Conservation (phyloP, 2,113 vertebrate species). For the Dolichallabes microphthalmus region DNA sequence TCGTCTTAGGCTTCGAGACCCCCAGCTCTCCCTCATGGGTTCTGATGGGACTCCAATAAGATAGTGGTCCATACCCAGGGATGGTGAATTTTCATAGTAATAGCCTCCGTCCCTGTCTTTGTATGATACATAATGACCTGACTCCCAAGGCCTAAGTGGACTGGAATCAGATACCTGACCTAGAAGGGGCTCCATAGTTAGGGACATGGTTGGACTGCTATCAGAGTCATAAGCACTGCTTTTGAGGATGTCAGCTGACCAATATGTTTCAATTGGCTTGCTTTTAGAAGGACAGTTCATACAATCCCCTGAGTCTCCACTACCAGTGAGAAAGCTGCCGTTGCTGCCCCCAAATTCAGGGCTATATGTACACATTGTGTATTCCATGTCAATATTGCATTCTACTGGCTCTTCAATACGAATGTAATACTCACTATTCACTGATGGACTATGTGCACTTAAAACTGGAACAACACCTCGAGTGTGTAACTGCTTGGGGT, state of each 20-base stretch:
- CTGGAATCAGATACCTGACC: conserved; percentile 66
- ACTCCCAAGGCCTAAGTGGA: conserved; percentile 70
- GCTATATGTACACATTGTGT: conserved; percentile 77
- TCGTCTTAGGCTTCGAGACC: conserved; percentile 70
- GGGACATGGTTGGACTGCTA: conserved; percentile 75
- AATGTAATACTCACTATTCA: conserved; percentile 90
- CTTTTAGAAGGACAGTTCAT: conserved; percentile 66
- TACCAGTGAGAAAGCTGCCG: conserved; percentile 70
- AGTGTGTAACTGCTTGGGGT: conserved; percentile 73
- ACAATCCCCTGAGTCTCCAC: conserved; percentile 67
- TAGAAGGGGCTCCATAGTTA: conserved; percentile 86
- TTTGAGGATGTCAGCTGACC: conserved; percentile 72
- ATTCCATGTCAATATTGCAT: conserved; percentile 78
- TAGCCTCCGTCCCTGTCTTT: conserved; percentile 76
- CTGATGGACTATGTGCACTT: conserved; percentile 86
- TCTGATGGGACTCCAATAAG: conserved; percentile 65
- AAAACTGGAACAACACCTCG: conserved; percentile 86
- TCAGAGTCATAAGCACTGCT: conserved; percentile 71
- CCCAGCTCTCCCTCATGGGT: conserved; percentile 68
- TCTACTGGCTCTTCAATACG: conserved; percentile 86
- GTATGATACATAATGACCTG: conserved; percentile 77
- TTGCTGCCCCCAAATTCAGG: conserved; percentile 72
- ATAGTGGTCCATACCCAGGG: conserved; percentile 62
- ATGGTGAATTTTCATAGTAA: conserved; percentile 70
- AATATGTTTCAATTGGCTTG: conserved; percentile 66